Conservation (phyloP, 2,888 invertebrate species). For the Globia sparganii region DNA sequence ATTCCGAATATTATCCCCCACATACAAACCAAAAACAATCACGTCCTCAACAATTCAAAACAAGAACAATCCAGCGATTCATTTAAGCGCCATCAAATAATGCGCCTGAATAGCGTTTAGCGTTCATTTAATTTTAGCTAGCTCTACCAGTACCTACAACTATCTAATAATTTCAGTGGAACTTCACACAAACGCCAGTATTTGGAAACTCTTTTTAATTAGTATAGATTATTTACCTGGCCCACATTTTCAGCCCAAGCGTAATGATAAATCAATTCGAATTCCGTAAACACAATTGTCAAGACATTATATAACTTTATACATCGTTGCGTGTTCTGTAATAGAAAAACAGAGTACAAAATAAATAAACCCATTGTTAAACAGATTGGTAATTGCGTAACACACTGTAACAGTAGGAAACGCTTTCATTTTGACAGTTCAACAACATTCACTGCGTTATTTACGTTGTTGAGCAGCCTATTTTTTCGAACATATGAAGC, state of each 20-base stretch:
- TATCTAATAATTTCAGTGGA: constrained; percentile 46
- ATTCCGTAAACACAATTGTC: constrained; percentile 94
- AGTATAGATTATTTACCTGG: constrained; percentile 86
- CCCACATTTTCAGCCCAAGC: constrained; percentile 95
- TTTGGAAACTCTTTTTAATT: constrained; percentile 24
- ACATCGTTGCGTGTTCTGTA: constrained; percentile 93
- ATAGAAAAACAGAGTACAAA: constrained; percentile 31
- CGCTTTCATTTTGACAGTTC: not conserved
- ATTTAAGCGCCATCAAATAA: constrained; percentile 29
- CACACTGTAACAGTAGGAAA: not conserved
- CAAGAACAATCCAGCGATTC: constrained; percentile 19
- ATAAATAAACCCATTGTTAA: not conserved
- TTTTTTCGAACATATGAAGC: too few relatives aligned
- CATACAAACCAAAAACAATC: constrained; percentile 5
- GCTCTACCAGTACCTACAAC: constrained; percentile 1
- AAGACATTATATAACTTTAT: constrained; percentile 95
- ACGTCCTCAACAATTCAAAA: constrained; percentile 20
- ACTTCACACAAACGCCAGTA: constrained; percentile 45
- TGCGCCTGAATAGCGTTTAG: constrained; percentile 30
- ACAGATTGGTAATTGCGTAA: not conserved
- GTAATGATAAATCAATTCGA: constrained; percentile 95
- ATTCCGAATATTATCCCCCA: too few relatives aligned
- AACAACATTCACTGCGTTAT: not conserved
- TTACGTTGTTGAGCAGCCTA: too few relatives aligned
- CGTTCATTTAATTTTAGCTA: constrained; percentile 46